Base-by-base conservation (phyloP, 2,113 vertebrate genomes). In the Aptenodytes patagonicus region DNA sequence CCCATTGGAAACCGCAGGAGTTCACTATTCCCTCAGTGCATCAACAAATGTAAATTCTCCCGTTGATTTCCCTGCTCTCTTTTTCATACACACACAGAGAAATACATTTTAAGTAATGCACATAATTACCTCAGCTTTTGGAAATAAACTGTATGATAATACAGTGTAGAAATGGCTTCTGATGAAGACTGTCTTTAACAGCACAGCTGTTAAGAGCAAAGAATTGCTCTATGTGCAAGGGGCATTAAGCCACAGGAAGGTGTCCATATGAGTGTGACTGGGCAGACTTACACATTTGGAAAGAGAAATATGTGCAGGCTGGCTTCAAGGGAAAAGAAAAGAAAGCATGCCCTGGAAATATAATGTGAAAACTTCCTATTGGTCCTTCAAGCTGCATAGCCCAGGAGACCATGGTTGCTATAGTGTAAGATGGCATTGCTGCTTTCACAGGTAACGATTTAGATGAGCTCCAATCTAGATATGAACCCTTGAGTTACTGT, bases 401-500 rank as follows among this genome's bases (percentile, higher is more conserved):
- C 73, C 70, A 75, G 40, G 46, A 90, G 82, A n/a, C 44, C 46
- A n/a, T 9, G 24, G 81, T n/a, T 94, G 42, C 79, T 73, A 54
- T 38, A 75, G 58, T 3, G 1, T 62, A 81, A 86, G 25, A 61
- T 54, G 42, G 51, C 49, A 90, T n/a, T 40, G 36, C 42, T 0
- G 1, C n/a, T 85, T 93, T 81, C 64, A 38, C 42, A 83, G 73
- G 62, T 93, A 94, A 92, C 17, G 20, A 83, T 87, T 97, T 68
- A 93, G 60, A 88, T 93, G 80, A 93, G 58, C 75, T 94, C 87
- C 83, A 83, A 24, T 60, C 46, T 81, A 68, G 34, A 70, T 47
- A 69, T 31, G 47, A 97, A 89, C 66, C 44, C 36, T 60, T 87
- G 64, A 94, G 70, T 97, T 96, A 93, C 51, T 71, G 47, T 26